Base-by-base conservation (phyloP, 2,888 invertebrate species). In the Congeria kusceri region DNA sequence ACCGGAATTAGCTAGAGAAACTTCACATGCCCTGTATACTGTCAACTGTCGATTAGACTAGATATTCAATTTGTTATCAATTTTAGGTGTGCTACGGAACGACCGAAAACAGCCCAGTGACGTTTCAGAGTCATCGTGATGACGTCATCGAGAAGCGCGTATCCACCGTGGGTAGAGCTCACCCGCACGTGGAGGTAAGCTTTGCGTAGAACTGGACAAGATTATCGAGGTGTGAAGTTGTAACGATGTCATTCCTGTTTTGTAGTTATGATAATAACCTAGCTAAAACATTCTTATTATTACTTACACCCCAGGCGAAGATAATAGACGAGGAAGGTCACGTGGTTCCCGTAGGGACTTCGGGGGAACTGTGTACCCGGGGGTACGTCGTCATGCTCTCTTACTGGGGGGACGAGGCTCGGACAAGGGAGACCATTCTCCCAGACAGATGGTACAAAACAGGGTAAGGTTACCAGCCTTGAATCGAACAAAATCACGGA, bases 391-490 rank as follows among this genome's bases (percentile, higher is more conserved):
- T 94, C n/a, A 97, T 98, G 96, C 93, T 96, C 61, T 95, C 96
- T 29, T 98, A 98, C 93, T 98, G 96, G 96, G 95, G 95, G 18
- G 97, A 97, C 80, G 95, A 95, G 1, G 95, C 95, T 77, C 96
- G 96, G 92, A 98, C 97, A 0, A 94, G 92, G 28, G 95, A 96
- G 86, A 95, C 95, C 0, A 93, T 97, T 1, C 95, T 95, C 5
- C 89, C 94, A 23, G 96, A 96, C 77, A 95, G 96, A 29, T 98
- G 98, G 98, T 94, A 97, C 28, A 95, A 95, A 88, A 32, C 32
- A 3, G 39, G 39, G 3, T 39, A 39, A 39, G 39, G 13, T 11
- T 7, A 39, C 39, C 9, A 1, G 39, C 39, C 39, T 39, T 39
- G 3, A 39, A 11, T 39, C 39, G 39, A 3, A 39, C 39, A 39